Percentiles rank a stretch among this genome's conserved stretches.
Conservation (phyloP, 2,888 invertebrate species). For the Archips crataeganus region DNA sequence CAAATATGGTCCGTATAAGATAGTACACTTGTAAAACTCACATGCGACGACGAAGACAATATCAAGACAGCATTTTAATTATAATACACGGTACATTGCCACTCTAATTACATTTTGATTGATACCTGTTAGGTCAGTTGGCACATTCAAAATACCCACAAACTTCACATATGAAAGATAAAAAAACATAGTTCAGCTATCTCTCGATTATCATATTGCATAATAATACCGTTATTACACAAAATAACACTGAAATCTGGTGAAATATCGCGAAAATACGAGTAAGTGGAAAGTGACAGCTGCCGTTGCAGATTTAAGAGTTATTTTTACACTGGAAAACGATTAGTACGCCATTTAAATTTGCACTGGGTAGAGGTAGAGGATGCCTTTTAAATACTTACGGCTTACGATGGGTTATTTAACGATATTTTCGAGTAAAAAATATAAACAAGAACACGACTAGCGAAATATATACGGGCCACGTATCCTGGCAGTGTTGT, state of each 20-base stretch:
- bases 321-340: conserved; percentile 50
- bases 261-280: conserved; percentile 49
- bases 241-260: conserved; percentile 40
- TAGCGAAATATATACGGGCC: conserved; percentile 76
- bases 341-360: conserved; percentile 45
- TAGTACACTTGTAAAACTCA: background rate
- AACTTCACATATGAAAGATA: conserved; percentile 26
- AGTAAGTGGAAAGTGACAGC: conserved; percentile 66
- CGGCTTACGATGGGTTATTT: conserved; percentile 65
- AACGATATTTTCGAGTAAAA: conserved; percentile 72
- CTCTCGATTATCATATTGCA: conserved; percentile 11
- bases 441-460: conserved; percentile 80
- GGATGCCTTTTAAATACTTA: conserved; percentile 63
- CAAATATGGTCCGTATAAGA: background rate
- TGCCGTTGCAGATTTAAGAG: conserved; percentile 61
- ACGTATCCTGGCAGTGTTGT: conserved; percentile 82
- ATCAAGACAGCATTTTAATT: conserved; percentile 5
- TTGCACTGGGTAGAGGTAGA: conserved; percentile 41
- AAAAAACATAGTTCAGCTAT: conserved; percentile 26
- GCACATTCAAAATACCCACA: conserved; percentile 37
- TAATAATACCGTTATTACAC: conserved; percentile 15
- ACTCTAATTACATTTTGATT: conserved; percentile 30
- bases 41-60: background rate
- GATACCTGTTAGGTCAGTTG: conserved; percentile 38
- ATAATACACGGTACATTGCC: conserved; percentile 12